Evolutionary conservation across 2,797 vertebrate species (phyloP), one percentile per base, ranked within the genome.

Genomic region (Myotis planiceps): DNA sequence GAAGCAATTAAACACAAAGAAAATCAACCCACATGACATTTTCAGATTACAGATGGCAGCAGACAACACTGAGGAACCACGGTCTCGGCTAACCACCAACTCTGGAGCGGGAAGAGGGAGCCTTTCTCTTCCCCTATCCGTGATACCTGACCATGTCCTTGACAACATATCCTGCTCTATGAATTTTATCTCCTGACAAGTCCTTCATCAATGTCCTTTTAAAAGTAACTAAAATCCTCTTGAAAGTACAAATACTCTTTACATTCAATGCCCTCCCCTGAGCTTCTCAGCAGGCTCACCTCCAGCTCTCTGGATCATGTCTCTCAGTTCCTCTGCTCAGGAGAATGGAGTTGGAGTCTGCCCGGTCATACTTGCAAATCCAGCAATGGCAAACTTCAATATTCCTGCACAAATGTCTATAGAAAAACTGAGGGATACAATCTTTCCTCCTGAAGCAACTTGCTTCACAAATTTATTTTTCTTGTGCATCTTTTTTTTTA

Each of bases 1-100:
- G 74, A 79, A 91, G 37, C 37, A 92, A 85, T 45, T 34, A 75
- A 84, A 51, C 19, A 88, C 15, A 84, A 92, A 80, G 69, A 87
- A 80, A 88, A 90, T 45, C 42, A 84, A 69, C 9, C 27, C 12
- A 47, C 5, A 23, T 71, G 63, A 65, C 9, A 47, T 58, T 90
- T 74, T 78, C 49, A 49, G 51, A 51, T 91, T 92, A n/a, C 18
- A 75, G 45, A 75, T 45, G 53, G 9, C 25, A 47, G 68, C 27
- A 60, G 29, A 55, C 92, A 85, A 1, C 2, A 81, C 16, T 10
- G 49, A 29, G 19, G 90, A 84, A 71, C 9, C 21, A 49, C 47
- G 10, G 45, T 71, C 16, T 84, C 29, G 3, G 16, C 34, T 21
- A 58, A 29, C 23, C 34, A 27, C 7, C 16, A 66, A 23, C 45